Percentiles rank a stretch among this genome's conserved stretches.
These are phyloP conservation scores for Polydrusus cervinus DNA, from an alignment of 2,888 invertebrate species.

Conservation along the genomic window DNA sequence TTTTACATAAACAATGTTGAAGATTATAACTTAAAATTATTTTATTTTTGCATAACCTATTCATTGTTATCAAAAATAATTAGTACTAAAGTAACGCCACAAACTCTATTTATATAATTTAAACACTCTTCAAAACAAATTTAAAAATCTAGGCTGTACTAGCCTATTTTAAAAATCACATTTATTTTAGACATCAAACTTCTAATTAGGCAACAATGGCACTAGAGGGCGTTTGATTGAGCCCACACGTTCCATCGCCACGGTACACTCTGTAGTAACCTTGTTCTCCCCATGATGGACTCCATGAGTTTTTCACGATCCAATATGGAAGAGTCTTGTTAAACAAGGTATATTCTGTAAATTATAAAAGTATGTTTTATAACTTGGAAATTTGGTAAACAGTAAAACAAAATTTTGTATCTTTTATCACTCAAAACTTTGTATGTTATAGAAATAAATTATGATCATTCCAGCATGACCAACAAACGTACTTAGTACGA, in stretches of 20 bases:
- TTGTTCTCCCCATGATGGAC: constrained; percentile 91
- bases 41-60: background rate
- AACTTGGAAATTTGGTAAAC: background rate
- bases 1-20: too few species aligned
- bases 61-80: background rate
- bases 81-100: background rate
- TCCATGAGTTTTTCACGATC: constrained; percentile 98
- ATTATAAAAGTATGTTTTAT: constrained; percentile 51
- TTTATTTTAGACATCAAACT: constrained; percentile 11
- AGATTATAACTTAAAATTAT: too few species aligned
- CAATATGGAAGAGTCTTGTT: constrained; percentile 90
- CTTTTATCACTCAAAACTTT: too few species aligned
- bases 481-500: too few species aligned
- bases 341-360: constrained; percentile 85
- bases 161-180: constrained; percentile 35
- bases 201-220: constrained; percentile 75
- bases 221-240: constrained; percentile 93
- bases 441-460: too few species aligned
- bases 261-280: constrained; percentile 96
- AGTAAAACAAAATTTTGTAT: background rate
- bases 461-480: too few species aligned
- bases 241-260: constrained; percentile 95
- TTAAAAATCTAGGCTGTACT: constrained; percentile 22
- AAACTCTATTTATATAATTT: background rate
- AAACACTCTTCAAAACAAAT: background rate